Conservation (phyloP, 2,113 vertebrate genomes). For the Aldabrachelys gigantea region DNA sequence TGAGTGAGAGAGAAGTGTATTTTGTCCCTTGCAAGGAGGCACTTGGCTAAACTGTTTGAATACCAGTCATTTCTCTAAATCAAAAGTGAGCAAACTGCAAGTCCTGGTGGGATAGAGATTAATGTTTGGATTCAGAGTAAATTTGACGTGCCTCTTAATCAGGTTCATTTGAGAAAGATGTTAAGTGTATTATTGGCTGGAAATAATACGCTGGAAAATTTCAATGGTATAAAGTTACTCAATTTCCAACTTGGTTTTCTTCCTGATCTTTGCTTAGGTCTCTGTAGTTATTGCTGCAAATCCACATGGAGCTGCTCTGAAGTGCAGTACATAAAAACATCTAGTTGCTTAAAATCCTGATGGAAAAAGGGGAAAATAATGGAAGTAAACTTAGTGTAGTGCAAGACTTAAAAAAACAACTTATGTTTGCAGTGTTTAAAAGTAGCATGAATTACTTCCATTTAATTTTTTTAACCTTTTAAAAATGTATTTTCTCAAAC, state of each 20-base stretch:
- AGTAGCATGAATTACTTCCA: neutral
- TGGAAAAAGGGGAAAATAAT: constrained; percentile 3
- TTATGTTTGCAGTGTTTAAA: neutral
- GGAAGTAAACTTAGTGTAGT: neutral
- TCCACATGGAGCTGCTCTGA: constrained; percentile 44
- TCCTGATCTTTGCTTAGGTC: constrained; percentile 41
- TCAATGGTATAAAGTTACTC: neutral
- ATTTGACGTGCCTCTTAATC: neutral
- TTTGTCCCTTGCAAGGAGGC: neutral
- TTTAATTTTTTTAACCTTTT: neutral
- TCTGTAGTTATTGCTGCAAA: constrained; percentile 49
- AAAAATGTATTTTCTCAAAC: neutral
- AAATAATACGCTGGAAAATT: constrained; percentile 21
- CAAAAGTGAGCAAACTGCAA: neutral
- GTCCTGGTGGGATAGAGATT: neutral
- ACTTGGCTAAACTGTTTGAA: neutral
- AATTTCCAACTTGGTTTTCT: neutral
- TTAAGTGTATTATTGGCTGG: neutral
- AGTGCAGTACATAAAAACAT: constrained; percentile 29
- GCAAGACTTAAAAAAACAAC: neutral
- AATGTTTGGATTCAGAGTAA: neutral
- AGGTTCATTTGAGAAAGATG: constrained; percentile 4
- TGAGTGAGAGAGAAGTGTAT: neutral
- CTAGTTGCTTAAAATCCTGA: constrained; percentile 30
- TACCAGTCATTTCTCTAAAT: neutral